Evolutionary conservation across 2,113 vertebrate genomes (phyloP), one percentile per base, ranked within the genome.

Genomic region (Platycercus adscitus): DNA sequence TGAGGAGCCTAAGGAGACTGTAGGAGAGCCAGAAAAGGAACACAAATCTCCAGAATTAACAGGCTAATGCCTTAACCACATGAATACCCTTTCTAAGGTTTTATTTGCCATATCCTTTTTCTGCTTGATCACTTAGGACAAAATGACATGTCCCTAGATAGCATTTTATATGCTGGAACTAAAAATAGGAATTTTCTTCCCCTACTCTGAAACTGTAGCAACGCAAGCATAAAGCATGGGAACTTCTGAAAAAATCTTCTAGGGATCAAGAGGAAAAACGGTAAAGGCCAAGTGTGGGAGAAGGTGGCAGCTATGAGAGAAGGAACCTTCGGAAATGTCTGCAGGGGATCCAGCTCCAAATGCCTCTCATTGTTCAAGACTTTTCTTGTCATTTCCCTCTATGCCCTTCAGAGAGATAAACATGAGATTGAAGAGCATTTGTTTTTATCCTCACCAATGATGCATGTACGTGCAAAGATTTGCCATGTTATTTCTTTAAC

Each of bases 121-220:
- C 94, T 95, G 94, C 61, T 95, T 92, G 82, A 91, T 96, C 94
- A 96, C 70, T 93, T 95, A 93, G 37, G 55, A 91, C 86, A 96
- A 93, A 88, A 65, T 94, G 39, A 92, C 77, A 84, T 91, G 93
- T 96, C 61, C n/a, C 91, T 90, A 91, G 96, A 86, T 95, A 95
- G 95, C 56, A 94, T 92, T 90, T 93, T 96, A 83, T 77, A 79
- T 76, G 49, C 76, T 92, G 88, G 69, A 94, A 88, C 88, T 85
- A 94, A 96, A 96, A 96, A 86, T 91, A 90, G 78, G 92, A 79
- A 73, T 97, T 86, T 25, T 81, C 88, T 89, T 96, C 71, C 93
- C 9, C 46, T 95, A 58, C 88, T 96, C 91, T 78, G 93, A 96
- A 96, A 92, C 37, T 71, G 84, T 78, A 93, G 72, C 69, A 88